phyloP scores from a whole-genome alignment of 2,113 vertebrate species.

The Eudorcas thomsonii region DNA sequence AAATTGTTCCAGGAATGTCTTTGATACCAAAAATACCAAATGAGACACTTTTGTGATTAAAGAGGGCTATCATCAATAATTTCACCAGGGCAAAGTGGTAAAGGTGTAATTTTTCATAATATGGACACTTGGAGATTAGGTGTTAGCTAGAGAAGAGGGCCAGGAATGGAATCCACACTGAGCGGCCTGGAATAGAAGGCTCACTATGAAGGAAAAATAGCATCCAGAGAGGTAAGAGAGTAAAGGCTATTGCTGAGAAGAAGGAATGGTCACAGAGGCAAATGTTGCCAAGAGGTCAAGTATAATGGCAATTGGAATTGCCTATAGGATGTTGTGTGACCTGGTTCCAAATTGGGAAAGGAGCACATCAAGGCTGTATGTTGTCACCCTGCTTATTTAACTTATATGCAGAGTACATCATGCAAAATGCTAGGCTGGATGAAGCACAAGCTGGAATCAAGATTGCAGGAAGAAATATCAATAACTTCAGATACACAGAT shows the following conservation, averaged over 20 bases:
- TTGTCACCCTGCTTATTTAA: neutral
- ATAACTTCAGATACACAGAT: neutral
- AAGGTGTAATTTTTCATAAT: neutral
- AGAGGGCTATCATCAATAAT: neutral
- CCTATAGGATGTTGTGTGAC: neutral
- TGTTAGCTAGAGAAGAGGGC: neutral
- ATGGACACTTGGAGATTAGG: neutral
- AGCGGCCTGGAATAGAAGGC: neutral
- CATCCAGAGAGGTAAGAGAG: neutral
- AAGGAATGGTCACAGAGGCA: neutral
- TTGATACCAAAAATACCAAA: constrained; percentile 23
- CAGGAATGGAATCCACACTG: neutral
- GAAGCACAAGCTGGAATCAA: neutral
- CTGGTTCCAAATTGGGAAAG: neutral
- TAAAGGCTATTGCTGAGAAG: neutral
- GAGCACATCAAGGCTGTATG: neutral
- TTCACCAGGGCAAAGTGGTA: neutral
- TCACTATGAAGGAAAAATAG: neutral
- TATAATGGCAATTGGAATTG: neutral
- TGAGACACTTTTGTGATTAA: neutral
- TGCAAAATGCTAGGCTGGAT: neutral
- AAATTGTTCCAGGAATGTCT: neutral
- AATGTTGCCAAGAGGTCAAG: neutral
- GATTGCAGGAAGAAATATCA: neutral
- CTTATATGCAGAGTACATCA: neutral